Evolutionary conservation across 2,888 invertebrate genomes (phyloP), one percentile per base, ranked within the genome.

Genomic region (Eupithecia vulgata): DNA sequence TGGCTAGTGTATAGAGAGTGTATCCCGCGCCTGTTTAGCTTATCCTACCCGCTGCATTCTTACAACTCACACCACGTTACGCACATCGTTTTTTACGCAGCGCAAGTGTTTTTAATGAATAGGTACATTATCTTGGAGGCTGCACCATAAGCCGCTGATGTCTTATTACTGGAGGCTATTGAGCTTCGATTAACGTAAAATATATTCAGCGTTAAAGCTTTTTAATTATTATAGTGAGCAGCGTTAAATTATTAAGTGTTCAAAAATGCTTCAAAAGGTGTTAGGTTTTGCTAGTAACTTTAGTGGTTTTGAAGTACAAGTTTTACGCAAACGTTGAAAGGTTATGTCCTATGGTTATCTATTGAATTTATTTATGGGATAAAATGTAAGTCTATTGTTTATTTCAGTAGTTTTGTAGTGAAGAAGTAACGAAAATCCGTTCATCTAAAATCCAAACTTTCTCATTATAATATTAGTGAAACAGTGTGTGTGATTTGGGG

Each of bases 91-190:
- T 84, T 89, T 91, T 88, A 87, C 85, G 81, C 83, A 81, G 84
- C 84, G 82, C 91, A 91, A 92, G 91, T 91, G 90, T 91, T 92
- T 90, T 91, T 92, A 93, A 93, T 92, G 88, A 91, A 91, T 91
- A 92, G 90, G 90, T 88, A 91, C 82, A 88, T 90, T 90, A 88
- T 89, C 84, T 89, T 81, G 86, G 88, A 77, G 88, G 88, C 88
- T 84, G 85, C 85, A 87, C 76, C 85, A 88, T 90, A 87, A 88
- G 82, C 84, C 81, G 88, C 87, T 92, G 93, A 94, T 93, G 93
- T 93, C 93, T 94, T 93, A 91, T 93, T 93, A 93, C 85, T 78
- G 77, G 81, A 78, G 81, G 80, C 83, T 84, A 87, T 89, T 87
- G 84, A 82, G 81, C 82, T 82, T 87, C 85, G 86, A 85, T 89